These are phyloP conservation scores for Sanderia malayensis DNA, from an alignment of 30 jellyfish, hydroid and myxozoan species.

Conservation along the genomic window DNA sequence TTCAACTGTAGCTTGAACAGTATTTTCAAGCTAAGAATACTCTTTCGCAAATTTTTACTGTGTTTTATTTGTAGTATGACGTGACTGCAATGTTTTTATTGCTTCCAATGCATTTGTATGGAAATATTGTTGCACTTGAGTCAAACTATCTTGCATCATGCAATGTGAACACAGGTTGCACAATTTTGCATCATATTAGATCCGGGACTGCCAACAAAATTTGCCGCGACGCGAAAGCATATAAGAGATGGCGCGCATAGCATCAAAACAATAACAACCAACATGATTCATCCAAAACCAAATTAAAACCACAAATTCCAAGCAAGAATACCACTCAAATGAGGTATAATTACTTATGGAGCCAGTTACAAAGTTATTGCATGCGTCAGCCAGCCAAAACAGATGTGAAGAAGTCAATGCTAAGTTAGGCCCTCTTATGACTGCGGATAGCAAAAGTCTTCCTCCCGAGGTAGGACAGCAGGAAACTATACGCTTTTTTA, in stretches of 20 bases:
- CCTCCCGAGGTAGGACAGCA: constrained; percentile 82
- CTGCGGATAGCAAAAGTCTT: constrained; percentile 48
- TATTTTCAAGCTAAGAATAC: too few relatives aligned
- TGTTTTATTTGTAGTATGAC: too few relatives aligned
- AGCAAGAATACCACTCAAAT: too few relatives aligned
- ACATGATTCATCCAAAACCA: background rate
- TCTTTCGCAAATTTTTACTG: too few relatives aligned
- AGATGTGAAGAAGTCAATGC: constrained; percentile 6
- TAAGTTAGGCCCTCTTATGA: constrained; percentile 39
- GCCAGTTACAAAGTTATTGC: constrained; percentile 26
- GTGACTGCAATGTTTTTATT: too few relatives aligned
- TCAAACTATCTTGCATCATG: too few relatives aligned
- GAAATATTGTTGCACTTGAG: too few relatives aligned
- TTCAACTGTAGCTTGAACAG: too few relatives aligned
- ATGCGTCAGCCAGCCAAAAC: constrained; percentile 22
- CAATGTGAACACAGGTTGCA: too few relatives aligned
- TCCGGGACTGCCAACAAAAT: constrained; percentile 47
- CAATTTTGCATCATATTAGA: constrained; percentile 46
- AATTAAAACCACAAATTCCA: too few relatives aligned
- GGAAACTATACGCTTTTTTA: too few relatives aligned
- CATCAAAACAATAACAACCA: constrained; percentile 22
- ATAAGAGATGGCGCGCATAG: background rate
- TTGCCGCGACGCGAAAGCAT: constrained; percentile 60
- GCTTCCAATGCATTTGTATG: too few relatives aligned
- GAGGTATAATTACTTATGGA: constrained; percentile 17